Evolutionary conservation across 2,797 vertebrate species (phyloP).

Genomic region (Platalea minor): DNA sequence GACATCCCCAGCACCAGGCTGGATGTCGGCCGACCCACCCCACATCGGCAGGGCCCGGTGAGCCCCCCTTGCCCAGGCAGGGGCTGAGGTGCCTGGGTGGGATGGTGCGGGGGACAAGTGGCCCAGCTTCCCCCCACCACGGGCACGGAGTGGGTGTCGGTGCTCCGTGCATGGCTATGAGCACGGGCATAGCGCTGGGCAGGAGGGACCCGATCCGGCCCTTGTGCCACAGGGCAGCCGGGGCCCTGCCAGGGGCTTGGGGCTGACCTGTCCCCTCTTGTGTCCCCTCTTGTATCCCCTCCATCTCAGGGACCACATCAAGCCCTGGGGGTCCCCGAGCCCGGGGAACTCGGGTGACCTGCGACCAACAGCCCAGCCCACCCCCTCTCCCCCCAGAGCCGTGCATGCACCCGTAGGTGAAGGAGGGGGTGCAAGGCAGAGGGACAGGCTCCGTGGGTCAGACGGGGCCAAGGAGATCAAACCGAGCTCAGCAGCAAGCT

Average conservation of each 20-base stretch:
- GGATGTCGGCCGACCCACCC: background rate
- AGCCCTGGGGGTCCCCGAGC: background rate
- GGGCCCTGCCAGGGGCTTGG: accelerated
- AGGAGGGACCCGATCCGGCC: background rate
- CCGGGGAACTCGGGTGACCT: background rate
- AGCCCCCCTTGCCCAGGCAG: background rate
- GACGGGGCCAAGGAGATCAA: background rate
- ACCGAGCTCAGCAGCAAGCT: background rate
- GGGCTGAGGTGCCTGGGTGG: background rate
- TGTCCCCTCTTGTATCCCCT: background rate
- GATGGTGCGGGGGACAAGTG: background rate
- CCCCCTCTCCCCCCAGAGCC: background rate
- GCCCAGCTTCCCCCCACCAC: background rate
- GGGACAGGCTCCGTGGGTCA: background rate
- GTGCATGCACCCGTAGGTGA: background rate
- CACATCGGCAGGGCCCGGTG: too few species aligned
- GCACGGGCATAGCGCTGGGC: background rate
- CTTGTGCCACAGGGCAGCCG: background rate
- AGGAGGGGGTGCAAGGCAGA: background rate
- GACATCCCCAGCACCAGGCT: background rate
- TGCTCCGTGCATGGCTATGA: background rate
- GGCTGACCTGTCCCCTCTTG: background rate
- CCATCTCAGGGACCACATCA: background rate
- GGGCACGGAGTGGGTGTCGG: background rate
- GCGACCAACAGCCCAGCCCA: background rate